Conservation (phyloP, 2,113 vertebrate species). For the Erythrolamprus reginae region DNA sequence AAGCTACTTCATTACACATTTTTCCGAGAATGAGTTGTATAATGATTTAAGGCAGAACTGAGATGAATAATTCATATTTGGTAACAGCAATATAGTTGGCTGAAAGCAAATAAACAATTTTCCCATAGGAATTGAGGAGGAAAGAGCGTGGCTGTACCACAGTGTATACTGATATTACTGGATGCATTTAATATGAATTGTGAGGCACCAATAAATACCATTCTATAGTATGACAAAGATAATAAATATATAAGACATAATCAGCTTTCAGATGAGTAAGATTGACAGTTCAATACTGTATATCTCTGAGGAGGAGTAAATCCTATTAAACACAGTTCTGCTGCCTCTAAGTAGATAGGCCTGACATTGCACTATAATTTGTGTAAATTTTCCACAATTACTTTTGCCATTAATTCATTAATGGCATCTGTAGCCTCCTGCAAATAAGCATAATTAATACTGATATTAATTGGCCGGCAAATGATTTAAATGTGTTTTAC, state of each 20-base stretch:
- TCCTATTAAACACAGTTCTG: not conserved
- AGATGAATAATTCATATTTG: no score
- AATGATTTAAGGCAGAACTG: not conserved
- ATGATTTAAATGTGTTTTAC: not conserved
- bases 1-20: not conserved
- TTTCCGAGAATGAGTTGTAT: not conserved
- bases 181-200: not conserved
- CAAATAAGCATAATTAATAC: fast-evolving
- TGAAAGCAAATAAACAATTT: not conserved
- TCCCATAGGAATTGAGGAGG: not conserved
- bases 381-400: fast-evolving
- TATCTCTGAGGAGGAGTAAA: not conserved
- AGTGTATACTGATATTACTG: not conserved
- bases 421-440: fast-evolving
- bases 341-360: not conserved
- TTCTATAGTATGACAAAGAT: not conserved
- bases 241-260: not conserved
- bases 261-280: not conserved
- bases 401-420: not conserved
- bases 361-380: not conserved
- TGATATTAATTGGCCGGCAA: fast-evolving
- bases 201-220: not conserved
- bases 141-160: not conserved
- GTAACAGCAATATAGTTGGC: not conserved
- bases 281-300: not conserved